These are phyloP conservation scores for Rhinichthys klamathensis DNA, from an alignment of 2,113 vertebrate genomes.

Conservation along the genomic window DNA sequence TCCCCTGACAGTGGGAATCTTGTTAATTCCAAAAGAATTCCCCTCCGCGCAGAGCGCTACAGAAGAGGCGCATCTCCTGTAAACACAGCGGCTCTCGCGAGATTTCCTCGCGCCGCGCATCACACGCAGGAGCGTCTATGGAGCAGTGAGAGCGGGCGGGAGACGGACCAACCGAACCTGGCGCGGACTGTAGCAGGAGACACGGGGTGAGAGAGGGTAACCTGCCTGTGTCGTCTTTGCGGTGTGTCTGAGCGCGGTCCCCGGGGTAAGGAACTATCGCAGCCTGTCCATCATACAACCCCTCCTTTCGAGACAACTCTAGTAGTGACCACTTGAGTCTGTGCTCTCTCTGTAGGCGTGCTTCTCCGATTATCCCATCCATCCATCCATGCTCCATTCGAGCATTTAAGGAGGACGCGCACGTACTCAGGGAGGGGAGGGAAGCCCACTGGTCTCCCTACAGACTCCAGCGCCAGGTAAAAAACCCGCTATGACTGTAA, in stretches of 20 bases:
- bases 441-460: constrained; percentile 57
- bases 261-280: constrained; percentile 49
- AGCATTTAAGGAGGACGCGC: constrained; percentile 53
- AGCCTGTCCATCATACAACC: constrained; percentile 3
- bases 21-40: neutral
- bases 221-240: constrained; percentile 72
- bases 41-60: neutral
- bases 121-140: constrained; percentile 56
- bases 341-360: constrained; percentile 33
- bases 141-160: constrained; percentile 49
- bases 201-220: constrained; percentile 29
- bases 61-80: neutral
- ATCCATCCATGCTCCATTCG: constrained; percentile 40
- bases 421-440: constrained; percentile 44
- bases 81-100: constrained; percentile 69
- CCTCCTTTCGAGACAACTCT: constrained; percentile 21
- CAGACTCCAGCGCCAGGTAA: constrained; percentile 59
- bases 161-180: constrained; percentile 42
- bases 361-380: constrained; percentile 39
- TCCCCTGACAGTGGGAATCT: constrained; percentile 4
- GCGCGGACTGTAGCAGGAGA: constrained; percentile 41
- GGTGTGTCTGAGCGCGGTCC: constrained; percentile 61
- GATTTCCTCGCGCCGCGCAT: constrained; percentile 59
- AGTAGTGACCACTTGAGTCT: constrained; percentile 16
- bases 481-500: neutral